These are phyloP conservation scores for Willowsia nigromaculata DNA, from an alignment of 2,888 invertebrate species.

Conservation along the genomic window DNA sequence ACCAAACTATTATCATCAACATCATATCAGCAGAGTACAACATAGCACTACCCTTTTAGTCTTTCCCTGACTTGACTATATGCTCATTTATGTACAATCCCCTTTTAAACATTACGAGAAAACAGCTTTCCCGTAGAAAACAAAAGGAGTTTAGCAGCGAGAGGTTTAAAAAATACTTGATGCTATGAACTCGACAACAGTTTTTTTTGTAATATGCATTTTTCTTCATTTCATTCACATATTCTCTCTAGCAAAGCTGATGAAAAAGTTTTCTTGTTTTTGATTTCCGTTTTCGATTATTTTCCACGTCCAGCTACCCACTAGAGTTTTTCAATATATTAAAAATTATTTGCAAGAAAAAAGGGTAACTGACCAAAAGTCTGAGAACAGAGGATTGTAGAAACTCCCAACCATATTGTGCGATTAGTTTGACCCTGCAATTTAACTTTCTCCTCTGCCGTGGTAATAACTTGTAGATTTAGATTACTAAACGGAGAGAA, in stretches of 20 bases:
- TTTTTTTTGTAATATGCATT: not conserved
- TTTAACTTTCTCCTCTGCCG: not conserved
- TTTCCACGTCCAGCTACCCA: not conserved
- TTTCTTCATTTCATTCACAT: not conserved
- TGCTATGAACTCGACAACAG: not conserved
- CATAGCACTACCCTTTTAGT: not conserved
- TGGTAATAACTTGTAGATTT: conserved; percentile 5
- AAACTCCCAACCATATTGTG: not conserved
- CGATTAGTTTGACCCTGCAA: not conserved
- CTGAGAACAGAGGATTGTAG: too few relatives aligned
- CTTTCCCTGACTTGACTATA: not conserved
- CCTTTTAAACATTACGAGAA: not conserved
- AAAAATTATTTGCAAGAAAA: too few relatives aligned
- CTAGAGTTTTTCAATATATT: too few relatives aligned
- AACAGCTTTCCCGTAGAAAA: not conserved
- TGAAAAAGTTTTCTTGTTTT: not conserved
- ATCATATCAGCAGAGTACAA: not conserved
- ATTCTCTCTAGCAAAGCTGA: not conserved
- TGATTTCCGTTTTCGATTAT: not conserved
- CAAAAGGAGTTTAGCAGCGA: not conserved
- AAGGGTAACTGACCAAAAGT: not conserved
- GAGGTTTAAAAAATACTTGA: not conserved
- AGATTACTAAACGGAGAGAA: not conserved
- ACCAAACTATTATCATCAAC: not conserved
- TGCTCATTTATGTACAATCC: too few relatives aligned